Base-by-base conservation (phyloP, 2,113 vertebrate genomes). In the Dermatemys mawii region DNA sequence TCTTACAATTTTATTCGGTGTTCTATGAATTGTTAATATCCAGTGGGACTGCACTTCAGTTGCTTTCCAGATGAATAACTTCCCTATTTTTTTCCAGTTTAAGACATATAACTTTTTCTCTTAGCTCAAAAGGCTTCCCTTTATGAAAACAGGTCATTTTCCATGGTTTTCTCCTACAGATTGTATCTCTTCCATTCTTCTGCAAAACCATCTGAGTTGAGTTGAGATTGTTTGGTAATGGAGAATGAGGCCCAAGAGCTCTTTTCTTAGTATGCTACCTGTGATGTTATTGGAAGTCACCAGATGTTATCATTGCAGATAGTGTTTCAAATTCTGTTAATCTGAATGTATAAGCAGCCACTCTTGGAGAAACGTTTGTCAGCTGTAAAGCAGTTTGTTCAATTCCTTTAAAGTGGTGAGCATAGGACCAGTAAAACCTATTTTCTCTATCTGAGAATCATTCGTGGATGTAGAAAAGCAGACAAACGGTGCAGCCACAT, bases 31-130 rank as follows among this genome's bases (percentile, higher is more conserved):
- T 76, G 38, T 60, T 91, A 93, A 90, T 53, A 87, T 48, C 12
- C 49, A 35, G 49, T 57, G 53, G 16, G 80, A 29, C 73, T 63
- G 76, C 0, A 0, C 19, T 83, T 89, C 55, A 75, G 84, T 32
- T 8, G 78, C n/a, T 81, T 93, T 89, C 53, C 53, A 94, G 67
- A 84, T 50, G 1, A 96, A 89, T 84, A 83, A 80, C 48, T 93
- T 80, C 35, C 13, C 78, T 91, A 3, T 44, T 93, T 46, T 86
- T 57, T 8, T 16, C 85, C 8, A 51, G 2, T 84, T 84, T 81
- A 91, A 90, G 38, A 24, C 27, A 90, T 76, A 3, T 54, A 90
- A 6, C 2, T 85, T 94, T 92, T 29, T 87, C 29, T 4, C 2
- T 67, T 92, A 92, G 44, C 2, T 32, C 73, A 1, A 2, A 79